A percentile compares a stretch with the other conserved stretches of the same genome.
Conservation (phyloP, 23 tunicate genomes). For the Phallusia fumigata region DNA sequence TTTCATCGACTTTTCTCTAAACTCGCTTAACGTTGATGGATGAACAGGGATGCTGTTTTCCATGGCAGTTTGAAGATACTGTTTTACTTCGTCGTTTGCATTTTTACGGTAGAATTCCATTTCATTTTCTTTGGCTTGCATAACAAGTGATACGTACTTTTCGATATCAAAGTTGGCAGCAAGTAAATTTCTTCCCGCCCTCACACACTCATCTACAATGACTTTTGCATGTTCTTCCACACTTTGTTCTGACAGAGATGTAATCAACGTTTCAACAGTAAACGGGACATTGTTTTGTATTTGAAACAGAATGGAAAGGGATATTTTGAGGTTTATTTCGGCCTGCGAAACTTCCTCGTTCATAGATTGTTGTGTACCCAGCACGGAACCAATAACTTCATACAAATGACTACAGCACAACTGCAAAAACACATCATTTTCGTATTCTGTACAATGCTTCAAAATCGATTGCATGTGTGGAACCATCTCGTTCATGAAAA, state of each 20-base stretch:
- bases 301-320: neutral
- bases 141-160: neutral
- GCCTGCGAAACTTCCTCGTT: neutral
- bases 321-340: neutral
- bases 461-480: neutral
- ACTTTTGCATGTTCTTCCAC: neutral
- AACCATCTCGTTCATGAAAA: neutral
- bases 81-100: neutral
- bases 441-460: too few relatives aligned
- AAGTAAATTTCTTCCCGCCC: neutral
- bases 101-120: neutral
- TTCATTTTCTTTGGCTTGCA: neutral
- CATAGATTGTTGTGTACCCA: neutral
- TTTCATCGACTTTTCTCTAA: neutral
- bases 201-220: neutral
- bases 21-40: neutral
- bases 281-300: neutral
- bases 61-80: neutral
- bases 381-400: neutral
- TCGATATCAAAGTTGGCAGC: neutral
- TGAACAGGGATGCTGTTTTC: neutral
- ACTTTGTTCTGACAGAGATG: neutral
- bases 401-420: neutral
- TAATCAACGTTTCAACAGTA: neutral
- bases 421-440: neutral